Base-by-base conservation (phyloP, 2,888 invertebrate genomes). In the Malachius bipustulatus region DNA sequence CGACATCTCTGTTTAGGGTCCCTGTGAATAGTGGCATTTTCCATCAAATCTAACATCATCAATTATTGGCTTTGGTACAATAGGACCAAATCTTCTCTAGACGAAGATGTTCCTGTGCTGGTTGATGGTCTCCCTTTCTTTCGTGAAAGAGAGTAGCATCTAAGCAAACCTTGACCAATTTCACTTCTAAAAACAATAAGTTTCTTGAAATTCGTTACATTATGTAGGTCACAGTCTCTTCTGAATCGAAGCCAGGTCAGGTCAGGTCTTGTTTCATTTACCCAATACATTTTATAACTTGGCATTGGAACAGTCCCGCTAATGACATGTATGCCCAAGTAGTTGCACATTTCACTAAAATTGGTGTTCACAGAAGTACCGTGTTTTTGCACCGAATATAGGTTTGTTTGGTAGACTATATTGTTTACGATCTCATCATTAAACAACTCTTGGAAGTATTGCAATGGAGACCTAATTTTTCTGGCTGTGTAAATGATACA, bases 241-340 rank as follows among this genome's bases (percentile, higher is more conserved):
- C n/a, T n/a, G n/a, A n/a, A n/a, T n/a, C n/a, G n/a, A n/a, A n/a
- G n/a, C n/a, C n/a, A n/a, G n/a, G n/a, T n/a, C n/a, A n/a, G n/a
- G n/a, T n/a, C n/a, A n/a, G n/a, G n/a, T 30, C 48, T 29, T 16
- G 43, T 46, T 27, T 36, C 42, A 13, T 39, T 26, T n/a, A 41
- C 44, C 47, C 50, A 48, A 35, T 45, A 48, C 46, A 48, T 47
- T 16, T 42, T 16, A 24, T 47, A 47, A 26, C 42, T 37, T 6
- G 48, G 43, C 43, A 50, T 44, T 29, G 39, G 34, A 3, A 47
- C 40, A 31, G 46, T 44, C 9, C 45, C 42, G 28, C 35, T 35
- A 12, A 46, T 13, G 14, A 49, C 32, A 37, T 47, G 42, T 13
- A 47, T 48, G 4, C 42, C 44, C 11, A 49, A 32, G 26, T 40